Conservation (phyloP, 2,888 invertebrate species). For the Nipponacmea schrenckii region DNA sequence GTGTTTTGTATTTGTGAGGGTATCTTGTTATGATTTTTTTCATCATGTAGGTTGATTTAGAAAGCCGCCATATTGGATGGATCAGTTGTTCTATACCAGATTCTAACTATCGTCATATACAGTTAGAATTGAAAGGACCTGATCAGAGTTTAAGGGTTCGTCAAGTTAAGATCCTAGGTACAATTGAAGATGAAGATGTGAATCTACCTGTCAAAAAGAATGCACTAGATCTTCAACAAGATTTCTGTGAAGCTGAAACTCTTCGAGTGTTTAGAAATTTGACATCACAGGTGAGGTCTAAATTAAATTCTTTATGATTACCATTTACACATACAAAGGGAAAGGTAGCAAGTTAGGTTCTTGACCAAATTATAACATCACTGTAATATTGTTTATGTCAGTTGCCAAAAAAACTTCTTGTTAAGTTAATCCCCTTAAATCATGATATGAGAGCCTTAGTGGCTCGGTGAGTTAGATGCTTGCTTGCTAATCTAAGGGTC, state of each 20-base stretch:
- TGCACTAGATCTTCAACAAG: slow-evolving; percentile 79
- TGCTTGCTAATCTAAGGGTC: no score
- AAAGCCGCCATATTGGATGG: slow-evolving; percentile 88
- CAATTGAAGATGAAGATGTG: slow-evolving; percentile 72
- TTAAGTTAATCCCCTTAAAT: no score
- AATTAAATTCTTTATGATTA: no score
- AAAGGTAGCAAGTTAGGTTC: no score
- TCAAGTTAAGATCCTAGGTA: slow-evolving; percentile 74
- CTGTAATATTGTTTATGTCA: no score
- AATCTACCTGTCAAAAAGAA: slow-evolving; percentile 60
- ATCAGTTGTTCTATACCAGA: slow-evolving; percentile 84
- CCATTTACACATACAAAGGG: no score
- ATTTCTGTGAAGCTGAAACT: slow-evolving; percentile 90
- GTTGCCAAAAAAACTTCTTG: no score
- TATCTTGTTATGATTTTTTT: no score
- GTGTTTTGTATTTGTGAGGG: no score
- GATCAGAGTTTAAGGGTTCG: slow-evolving; percentile 90
- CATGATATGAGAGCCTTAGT: no score
- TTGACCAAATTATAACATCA: no score
- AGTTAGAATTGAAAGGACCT: slow-evolving; percentile 89
- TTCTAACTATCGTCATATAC: slow-evolving; percentile 68
- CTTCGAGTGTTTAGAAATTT: slow-evolving; percentile 90
- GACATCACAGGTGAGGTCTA: slow-evolving; percentile 80
- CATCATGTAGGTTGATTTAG: slow-evolving; percentile 79
- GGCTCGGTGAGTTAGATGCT: no score